Conservation (phyloP, 2,888 invertebrate genomes). For the Deroplatys truncata region DNA sequence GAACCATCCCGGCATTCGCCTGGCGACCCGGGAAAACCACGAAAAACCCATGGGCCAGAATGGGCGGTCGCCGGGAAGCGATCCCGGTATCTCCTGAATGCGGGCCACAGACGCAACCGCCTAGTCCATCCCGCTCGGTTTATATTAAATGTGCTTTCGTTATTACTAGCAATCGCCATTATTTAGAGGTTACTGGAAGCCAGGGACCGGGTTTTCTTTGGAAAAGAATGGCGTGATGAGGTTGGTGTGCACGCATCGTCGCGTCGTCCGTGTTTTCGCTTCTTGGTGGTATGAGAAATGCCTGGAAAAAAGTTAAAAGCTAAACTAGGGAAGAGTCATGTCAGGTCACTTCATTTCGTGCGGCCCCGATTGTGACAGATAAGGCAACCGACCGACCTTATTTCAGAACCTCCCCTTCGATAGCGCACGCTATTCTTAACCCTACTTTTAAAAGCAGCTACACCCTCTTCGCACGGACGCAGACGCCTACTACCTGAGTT, state of each 20-base stretch:
- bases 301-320: neutral
- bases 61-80: too few relatives aligned
- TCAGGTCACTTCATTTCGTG: neutral
- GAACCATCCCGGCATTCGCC: too few relatives aligned
- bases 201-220: neutral
- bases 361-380: neutral
- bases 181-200: too few relatives aligned
- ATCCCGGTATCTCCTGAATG: too few relatives aligned
- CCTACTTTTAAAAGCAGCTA: neutral
- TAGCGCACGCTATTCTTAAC: neutral
- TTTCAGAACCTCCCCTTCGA: neutral
- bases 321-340: neutral
- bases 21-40: too few relatives aligned
- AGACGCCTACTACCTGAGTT: neutral
- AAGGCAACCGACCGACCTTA: neutral
- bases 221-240: neutral
- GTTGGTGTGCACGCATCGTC: neutral
- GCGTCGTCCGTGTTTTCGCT: neutral
- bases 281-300: neutral
- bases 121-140: too few relatives aligned
- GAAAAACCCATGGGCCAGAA: too few relatives aligned
- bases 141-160: too few relatives aligned
- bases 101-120: too few relatives aligned
- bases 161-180: too few relatives aligned
- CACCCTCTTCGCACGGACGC: neutral